Percentiles rank a stretch among this genome's conserved stretches.
Conservation (phyloP, 2,797 vertebrate genomes). For the Clarias fuscus region DNA sequence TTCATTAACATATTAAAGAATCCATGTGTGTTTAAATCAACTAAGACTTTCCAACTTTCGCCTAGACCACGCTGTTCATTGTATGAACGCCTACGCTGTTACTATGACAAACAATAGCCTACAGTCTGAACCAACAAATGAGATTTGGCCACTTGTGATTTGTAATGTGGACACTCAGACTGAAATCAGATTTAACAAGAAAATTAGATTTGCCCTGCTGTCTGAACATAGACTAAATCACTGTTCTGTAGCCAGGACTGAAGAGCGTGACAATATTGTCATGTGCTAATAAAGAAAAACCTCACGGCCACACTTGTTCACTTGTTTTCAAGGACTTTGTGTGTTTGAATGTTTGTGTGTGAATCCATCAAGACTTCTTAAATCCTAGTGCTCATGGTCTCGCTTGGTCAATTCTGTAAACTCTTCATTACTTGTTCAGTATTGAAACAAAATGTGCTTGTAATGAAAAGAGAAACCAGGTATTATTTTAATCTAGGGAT, state of each 20-base stretch:
- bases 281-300: not conserved
- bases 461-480: not conserved
- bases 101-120: conserved; percentile 30
- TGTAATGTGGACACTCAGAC: conserved; percentile 15
- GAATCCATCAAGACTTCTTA: not conserved
- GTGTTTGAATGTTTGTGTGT: not conserved
- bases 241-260: not conserved
- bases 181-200: conserved; percentile 42
- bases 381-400: not conserved
- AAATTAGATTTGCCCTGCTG: conserved; percentile 34
- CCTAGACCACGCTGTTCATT: not conserved
- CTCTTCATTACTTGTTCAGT: not conserved
- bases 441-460: not conserved
- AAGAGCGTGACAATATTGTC: not conserved
- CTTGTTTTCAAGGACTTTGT: not conserved
- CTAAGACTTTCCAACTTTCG: not conserved
- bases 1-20: not conserved
- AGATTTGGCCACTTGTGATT: conserved; percentile 27
- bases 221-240: conserved; percentile 29
- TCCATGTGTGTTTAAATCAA: not conserved
- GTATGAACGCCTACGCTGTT: not conserved
- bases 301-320: not conserved
- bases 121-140: conserved; percentile 28
- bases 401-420: not conserved
- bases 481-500: not conserved